Conservation (phyloP, 2,113 vertebrate genomes). For the Sinocyclocheilus anshuiensis region DNA sequence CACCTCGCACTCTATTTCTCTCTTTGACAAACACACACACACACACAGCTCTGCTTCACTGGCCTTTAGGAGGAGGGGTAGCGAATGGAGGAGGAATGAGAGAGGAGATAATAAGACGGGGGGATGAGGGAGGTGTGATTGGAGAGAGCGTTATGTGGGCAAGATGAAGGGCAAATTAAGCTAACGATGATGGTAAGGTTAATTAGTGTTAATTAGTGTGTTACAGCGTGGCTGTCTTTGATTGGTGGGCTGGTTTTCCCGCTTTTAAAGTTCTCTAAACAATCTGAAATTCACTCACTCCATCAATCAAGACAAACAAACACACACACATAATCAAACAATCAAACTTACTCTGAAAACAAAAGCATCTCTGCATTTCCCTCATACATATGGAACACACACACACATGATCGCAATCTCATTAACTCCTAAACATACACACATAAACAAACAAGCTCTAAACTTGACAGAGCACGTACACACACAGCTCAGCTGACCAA, state of each 20-base stretch:
- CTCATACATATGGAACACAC: constrained; percentile 13
- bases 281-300: neutral
- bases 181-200: constrained; percentile 47
- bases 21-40: constrained; percentile 40
- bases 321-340: constrained; percentile 14
- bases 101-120: constrained; percentile 35
- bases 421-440: constrained; percentile 17
- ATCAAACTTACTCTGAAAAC: neutral
- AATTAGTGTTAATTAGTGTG: constrained; percentile 49
- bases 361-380: neutral
- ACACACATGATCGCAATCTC: neutral
- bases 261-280: constrained; percentile 28
- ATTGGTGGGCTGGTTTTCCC: constrained; percentile 9
- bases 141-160: neutral
- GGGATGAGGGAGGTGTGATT: constrained; percentile 19
- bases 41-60: constrained; percentile 43
- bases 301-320: constrained; percentile 15
- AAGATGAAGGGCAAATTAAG: constrained; percentile 36
- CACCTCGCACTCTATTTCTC: constrained; percentile 50
- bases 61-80: constrained; percentile 32
- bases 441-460: constrained; percentile 9
- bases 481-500: neutral
- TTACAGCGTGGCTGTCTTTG: constrained; percentile 35
- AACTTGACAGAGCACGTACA: constrained; percentile 15
- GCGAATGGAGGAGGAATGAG: constrained; percentile 42